Evolutionary conservation across 2,888 invertebrate genomes (phyloP).

Genomic region (Ormyrus pomaceus): DNA sequence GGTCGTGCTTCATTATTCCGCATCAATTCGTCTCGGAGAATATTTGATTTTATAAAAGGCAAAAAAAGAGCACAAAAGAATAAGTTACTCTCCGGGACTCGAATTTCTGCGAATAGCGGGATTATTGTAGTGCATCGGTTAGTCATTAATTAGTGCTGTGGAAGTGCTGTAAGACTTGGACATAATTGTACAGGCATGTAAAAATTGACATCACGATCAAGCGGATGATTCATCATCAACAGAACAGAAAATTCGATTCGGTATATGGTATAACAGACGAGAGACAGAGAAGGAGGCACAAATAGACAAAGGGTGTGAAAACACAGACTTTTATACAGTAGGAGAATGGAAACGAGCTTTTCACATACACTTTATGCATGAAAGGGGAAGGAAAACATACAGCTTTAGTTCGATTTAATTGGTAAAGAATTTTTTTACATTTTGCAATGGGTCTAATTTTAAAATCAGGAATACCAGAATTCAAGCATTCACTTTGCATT

Average conservation of each 20-base stretch:
- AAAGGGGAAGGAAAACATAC: slow-evolving; percentile 25
- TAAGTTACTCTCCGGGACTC: slow-evolving; percentile 34
- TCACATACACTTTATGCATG: slow-evolving; percentile 25
- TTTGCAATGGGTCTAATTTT: not conserved
- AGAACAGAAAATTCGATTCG: slow-evolving; percentile 38
- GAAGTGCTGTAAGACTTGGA: slow-evolving; percentile 36
- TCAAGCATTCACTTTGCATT: too few relatives aligned
- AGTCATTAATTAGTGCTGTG: slow-evolving; percentile 38
- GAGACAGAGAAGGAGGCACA: slow-evolving; percentile 43
- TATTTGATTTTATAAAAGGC: not conserved
- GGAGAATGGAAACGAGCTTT: slow-evolving; percentile 41
- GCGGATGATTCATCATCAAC: slow-evolving; percentile 33
- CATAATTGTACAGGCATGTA: slow-evolving; percentile 42
- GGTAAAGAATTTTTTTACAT: slow-evolving; percentile 16
- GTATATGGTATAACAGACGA: slow-evolving; percentile 32
- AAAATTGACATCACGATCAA: slow-evolving; percentile 49
- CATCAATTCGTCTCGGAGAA: slow-evolving; percentile 50
- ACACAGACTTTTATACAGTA: slow-evolving; percentile 32
- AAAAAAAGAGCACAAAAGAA: not conserved
- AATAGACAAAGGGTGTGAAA: slow-evolving; percentile 31
- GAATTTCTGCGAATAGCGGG: slow-evolving; percentile 36
- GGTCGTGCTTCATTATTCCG: slow-evolving; percentile 39
- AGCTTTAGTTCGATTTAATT: slow-evolving; percentile 26
- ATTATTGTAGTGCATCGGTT: slow-evolving; percentile 37
- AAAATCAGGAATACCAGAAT: not conserved